Evolutionary conservation across 2,797 vertebrate species (phyloP).

Genomic region (Syngnathus rostellatus): DNA sequence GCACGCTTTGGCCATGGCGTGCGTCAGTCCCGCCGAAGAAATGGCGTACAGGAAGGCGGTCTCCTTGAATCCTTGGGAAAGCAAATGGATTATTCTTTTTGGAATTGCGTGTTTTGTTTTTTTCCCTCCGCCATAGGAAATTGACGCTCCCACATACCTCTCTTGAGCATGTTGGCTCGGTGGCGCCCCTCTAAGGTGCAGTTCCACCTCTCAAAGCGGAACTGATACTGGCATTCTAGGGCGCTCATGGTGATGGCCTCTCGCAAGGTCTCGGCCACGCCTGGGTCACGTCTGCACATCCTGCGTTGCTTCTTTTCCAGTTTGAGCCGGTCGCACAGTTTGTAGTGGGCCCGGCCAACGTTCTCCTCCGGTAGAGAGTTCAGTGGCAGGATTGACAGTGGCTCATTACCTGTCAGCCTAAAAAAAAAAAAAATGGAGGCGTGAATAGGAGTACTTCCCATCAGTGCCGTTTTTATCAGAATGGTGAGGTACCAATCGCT

Average conservation of each 20-base stretch:
- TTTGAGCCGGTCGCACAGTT: conserved; percentile 96
- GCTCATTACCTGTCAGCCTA: conserved; percentile 95
- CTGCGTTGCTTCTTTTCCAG: conserved; percentile 95
- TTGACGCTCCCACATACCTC: conserved; percentile 63
- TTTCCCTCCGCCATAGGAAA: not conserved
- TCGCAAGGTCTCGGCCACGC: conserved; percentile 91
- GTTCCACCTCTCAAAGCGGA: conserved; percentile 98
- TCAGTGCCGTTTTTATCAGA: not conserved
- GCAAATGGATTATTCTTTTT: not conserved
- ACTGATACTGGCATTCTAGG: conserved; percentile 95
- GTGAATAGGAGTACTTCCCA: not conserved
- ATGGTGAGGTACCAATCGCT: not conserved
- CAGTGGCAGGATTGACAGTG: conserved; percentile 92
- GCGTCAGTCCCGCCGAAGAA: conserved; percentile 90
- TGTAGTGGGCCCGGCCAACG: conserved; percentile 84
- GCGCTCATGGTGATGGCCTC: conserved; percentile 97
- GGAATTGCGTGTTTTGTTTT: not conserved
- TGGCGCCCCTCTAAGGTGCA: conserved; percentile 93
- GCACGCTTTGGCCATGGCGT: conserved; percentile 93
- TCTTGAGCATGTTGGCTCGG: conserved; percentile 85
- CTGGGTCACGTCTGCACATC: conserved; percentile 95
- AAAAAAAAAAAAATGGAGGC: conserved; percentile 12
- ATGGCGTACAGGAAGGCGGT: conserved; percentile 92
- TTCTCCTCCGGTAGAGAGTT: conserved; percentile 85
- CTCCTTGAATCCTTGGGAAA: conserved; percentile 85